These are phyloP conservation scores for Dione vanillae DNA, from an alignment of 2,888 invertebrate species.

Conservation along the genomic window DNA sequence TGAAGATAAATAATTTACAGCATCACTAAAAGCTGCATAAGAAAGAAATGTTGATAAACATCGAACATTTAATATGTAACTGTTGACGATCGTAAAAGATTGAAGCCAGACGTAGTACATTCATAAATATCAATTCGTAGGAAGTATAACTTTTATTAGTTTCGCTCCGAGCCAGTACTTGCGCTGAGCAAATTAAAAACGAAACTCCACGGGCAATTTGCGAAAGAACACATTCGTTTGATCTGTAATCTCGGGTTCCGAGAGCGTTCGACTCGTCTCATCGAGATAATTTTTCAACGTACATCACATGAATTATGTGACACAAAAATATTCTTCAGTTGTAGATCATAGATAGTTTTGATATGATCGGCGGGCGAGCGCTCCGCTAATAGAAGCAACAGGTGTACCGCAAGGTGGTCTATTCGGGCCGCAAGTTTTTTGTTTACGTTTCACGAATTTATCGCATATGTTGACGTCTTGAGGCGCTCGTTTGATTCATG, in stretches of 20 bases:
- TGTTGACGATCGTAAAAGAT: slow-evolving; percentile 82
- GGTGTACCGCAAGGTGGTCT: slow-evolving; percentile 80
- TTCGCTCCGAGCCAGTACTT: slow-evolving; percentile 66
- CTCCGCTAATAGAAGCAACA: slow-evolving; percentile 77
- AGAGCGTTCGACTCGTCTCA: slow-evolving; percentile 60
- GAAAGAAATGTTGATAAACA: slow-evolving; percentile 85
- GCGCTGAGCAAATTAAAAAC: slow-evolving; percentile 69
- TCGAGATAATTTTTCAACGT: slow-evolving; percentile 72
- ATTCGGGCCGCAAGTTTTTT: slow-evolving; percentile 68
- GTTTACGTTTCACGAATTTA: slow-evolving; percentile 81
- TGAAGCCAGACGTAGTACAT: slow-evolving; percentile 76
- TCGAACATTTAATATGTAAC: slow-evolving; percentile 84
- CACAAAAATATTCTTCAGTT: slow-evolving; percentile 48
- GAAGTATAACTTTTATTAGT: slow-evolving; percentile 75
- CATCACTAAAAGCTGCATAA: slow-evolving; percentile 82
- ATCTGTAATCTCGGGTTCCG: slow-evolving; percentile 60
- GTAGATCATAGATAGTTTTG: slow-evolving; percentile 50
- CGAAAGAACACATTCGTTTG: slow-evolving; percentile 66
- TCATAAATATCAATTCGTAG: slow-evolving; percentile 78
- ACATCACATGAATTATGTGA: slow-evolving; percentile 71
- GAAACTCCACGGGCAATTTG: slow-evolving; percentile 74
- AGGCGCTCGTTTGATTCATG: slow-evolving; percentile 80
- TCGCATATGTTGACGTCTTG: slow-evolving; percentile 78
- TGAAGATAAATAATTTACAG: slow-evolving; percentile 83
- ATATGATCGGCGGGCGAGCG: slow-evolving; percentile 63